Percentiles rank a stretch among this genome's conserved stretches.
Evolutionary conservation across 1,140 invertebrate genomes (phyloP).

Genomic region (Zaprionus kolodkinae): DNA sequence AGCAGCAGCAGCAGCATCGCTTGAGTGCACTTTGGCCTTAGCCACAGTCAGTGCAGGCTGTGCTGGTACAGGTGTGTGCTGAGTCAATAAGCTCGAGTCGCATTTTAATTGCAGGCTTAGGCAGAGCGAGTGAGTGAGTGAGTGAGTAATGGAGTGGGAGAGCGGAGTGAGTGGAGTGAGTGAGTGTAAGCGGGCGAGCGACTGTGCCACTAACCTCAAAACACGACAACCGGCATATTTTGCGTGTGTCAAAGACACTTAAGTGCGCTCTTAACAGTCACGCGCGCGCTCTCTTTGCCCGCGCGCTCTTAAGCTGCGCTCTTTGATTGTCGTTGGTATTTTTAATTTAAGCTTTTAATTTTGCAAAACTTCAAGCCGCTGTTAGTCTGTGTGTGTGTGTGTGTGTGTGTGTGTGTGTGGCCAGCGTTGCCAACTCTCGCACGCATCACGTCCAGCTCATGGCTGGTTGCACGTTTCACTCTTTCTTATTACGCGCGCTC

Average conservation of each 20-base stretch:
- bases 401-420: conserved; percentile 15
- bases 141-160: too few species aligned
- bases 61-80: conserved; percentile 28
- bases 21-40: conserved; percentile 58
- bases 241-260: conserved; percentile 1
- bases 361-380: conserved; percentile 23
- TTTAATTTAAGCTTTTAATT: conserved; percentile 76
- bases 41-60: conserved; percentile 11
- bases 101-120: conserved; percentile 74
- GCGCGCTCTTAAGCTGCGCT: conserved; percentile 26
- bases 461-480: conserved; percentile 61
- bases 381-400: not conserved
- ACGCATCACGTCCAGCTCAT: conserved; percentile 65
- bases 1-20: conserved; percentile 29
- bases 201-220: conserved; percentile 67
- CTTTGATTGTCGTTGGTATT: conserved; percentile 42
- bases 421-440: conserved; percentile 21
- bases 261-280: conserved; percentile 27
- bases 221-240: conserved; percentile 20
- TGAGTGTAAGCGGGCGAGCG: not conserved
- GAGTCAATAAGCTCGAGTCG: conserved; percentile 57
- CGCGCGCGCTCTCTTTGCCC: not conserved
- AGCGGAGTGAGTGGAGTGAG: too few species aligned
- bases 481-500: conserved; percentile 80
- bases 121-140: conserved; percentile 27